Evolutionary conservation across 2,113 vertebrate genomes (phyloP), one percentile per base, ranked within the genome.

Genomic region (Mesembrinibis cayennensis): DNA sequence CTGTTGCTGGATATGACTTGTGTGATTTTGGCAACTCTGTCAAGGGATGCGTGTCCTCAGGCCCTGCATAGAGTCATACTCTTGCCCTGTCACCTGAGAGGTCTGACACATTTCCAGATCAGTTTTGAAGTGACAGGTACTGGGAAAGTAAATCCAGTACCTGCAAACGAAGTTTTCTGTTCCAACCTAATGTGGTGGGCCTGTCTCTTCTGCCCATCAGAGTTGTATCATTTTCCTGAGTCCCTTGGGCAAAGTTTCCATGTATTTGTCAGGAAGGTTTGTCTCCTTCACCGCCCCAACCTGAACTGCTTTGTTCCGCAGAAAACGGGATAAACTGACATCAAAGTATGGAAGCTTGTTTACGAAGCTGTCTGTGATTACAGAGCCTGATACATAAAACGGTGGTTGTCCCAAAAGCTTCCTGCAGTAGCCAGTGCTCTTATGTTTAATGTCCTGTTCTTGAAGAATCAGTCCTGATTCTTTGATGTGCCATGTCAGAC

Each of bases 51-150:
- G 11, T 0, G 0, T 56, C 72, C 25, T 80, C 26, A 22, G 50
- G 13, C 21, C n/a, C 22, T 81, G 13, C 2, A 1, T 0, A 23
- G 45, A 55, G 29, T 76, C 47, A 4, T n/a, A 7, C 8, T 49
- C 45, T 36, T 77, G 34, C n/a, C 22, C 10, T 77, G 45, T 55
- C 63, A 42, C 32, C 13, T 36, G 42, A 2, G 13, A 69, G 32
- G 26, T 81, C 56, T 21, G 22, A 71, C 82, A 40, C 45, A 19
- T 70, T 91, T 87, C 49, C 58, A 47, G 56, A 20, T 88, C 52
- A 47, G 15, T 67, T 89, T 56, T 71, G 86, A 72, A 82, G 63
- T 23, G 32, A 21, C 7, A 20, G 45, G 40, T 58, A 7, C 10
- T 34, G 34, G 50, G 27, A 66, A 36, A 26, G n/a, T 82, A 85